A percentile compares a stretch with the other conserved stretches of the same genome.
phyloP scores from a whole-genome alignment of 2,888 invertebrate genomes.

The Napeogenes inachia region DNA sequence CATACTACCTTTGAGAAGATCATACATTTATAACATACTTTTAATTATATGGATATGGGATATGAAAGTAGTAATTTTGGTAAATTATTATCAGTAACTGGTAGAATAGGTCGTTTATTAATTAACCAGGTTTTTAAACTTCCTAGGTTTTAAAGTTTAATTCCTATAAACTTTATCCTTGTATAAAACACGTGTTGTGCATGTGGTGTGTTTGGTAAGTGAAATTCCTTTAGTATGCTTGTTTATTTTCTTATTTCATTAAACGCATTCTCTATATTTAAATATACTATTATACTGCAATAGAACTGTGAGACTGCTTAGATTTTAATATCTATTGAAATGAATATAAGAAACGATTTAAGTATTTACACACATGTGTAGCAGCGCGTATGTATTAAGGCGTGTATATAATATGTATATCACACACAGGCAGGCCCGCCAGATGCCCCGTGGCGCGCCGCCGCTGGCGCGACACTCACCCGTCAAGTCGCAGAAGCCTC shows the following conservation, averaged over 20 bases:
- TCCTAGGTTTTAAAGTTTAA: not conserved
- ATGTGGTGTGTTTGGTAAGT: not conserved
- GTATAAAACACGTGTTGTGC: not conserved
- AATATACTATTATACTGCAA: not conserved
- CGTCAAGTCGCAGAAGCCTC: conserved; percentile 60
- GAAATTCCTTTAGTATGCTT: conserved; percentile 4
- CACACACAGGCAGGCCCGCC: conserved; percentile 47
- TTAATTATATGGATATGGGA: too few relatives aligned
- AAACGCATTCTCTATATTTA: not conserved
- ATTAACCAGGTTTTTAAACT: too few relatives aligned
- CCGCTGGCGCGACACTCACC: conserved; percentile 51
- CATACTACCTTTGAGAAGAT: too few relatives aligned
- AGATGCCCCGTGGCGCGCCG: conserved; percentile 37
- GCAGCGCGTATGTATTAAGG: not conserved
- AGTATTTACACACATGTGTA: not conserved
- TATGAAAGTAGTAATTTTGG: too few relatives aligned
- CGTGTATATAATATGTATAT: conserved; percentile 30
- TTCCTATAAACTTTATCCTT: not conserved
- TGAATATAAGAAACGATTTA: conserved; percentile 4
- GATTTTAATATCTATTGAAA: not conserved
- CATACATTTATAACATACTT: too few relatives aligned
- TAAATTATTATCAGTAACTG: too few relatives aligned
- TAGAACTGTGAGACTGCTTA: conserved; percentile 3
- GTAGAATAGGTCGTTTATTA: too few relatives aligned
- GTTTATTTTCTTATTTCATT: conserved; percentile 7